Conservation (phyloP, 2,113 vertebrate genomes). For the Limnothrissa miodon region DNA sequence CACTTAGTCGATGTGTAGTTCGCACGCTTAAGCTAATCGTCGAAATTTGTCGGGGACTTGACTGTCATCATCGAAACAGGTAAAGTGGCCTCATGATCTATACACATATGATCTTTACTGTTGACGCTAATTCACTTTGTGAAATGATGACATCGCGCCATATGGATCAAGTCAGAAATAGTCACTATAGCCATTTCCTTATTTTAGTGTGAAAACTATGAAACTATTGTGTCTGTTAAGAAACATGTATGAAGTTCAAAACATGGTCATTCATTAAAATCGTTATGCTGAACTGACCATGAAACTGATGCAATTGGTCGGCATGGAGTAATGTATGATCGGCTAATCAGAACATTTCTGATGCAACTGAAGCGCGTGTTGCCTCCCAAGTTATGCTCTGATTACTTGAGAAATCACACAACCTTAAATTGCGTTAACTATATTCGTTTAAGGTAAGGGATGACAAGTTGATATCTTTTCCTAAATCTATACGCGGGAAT, state of each 20-base stretch:
- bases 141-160: slow-evolving; percentile 7
- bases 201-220: not conserved
- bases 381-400: not conserved
- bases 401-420: not conserved
- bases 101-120: not conserved
- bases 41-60: not conserved
- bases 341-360: slow-evolving; percentile 16
- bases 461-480: not conserved
- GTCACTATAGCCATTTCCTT: not conserved
- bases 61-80: not conserved
- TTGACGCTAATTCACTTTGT: not conserved
- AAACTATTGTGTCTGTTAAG: not conserved
- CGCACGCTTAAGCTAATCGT: not conserved
- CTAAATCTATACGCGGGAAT: not conserved
- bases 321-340: slow-evolving; percentile 1
- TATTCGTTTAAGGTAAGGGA: not conserved
- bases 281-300: not conserved
- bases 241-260: not conserved
- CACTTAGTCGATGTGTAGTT: not conserved
- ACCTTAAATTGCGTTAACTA: not conserved
- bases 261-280: not conserved
- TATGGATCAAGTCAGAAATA: not conserved
- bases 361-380: slow-evolving; percentile 4
- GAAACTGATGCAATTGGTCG: not conserved
- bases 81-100: not conserved